A percentile compares a stretch with the other conserved stretches of the same genome.
Evolutionary conservation across 2,888 invertebrate genomes (phyloP).

Genomic region (Scelioninae gen. 2): DNA sequence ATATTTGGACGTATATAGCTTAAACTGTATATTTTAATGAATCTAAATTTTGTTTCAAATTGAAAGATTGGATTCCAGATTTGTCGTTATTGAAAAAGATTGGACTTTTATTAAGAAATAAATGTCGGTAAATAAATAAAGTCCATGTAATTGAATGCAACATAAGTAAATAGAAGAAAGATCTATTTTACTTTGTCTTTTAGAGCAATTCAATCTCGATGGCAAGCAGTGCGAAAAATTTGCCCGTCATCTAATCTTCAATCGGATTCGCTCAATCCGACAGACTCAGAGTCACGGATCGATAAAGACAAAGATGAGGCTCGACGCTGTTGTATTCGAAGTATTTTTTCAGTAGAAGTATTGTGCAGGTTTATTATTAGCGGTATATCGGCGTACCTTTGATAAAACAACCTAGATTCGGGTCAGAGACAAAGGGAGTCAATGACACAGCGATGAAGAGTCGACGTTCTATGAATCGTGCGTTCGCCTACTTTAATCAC

Average conservation of each 20-base stretch:
- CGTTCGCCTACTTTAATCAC: constrained; percentile 48
- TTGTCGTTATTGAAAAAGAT: too few relatives aligned
- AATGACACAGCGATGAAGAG: constrained; percentile 58
- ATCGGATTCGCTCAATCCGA: constrained; percentile 36
- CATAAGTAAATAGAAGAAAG: too few relatives aligned
- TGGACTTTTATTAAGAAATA: too few relatives aligned
- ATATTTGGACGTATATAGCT: too few relatives aligned
- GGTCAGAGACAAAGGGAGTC: constrained; percentile 58
- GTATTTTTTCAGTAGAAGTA: constrained; percentile 44
- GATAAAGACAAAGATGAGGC: constrained; percentile 47
- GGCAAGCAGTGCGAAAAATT: constrained; percentile 2
- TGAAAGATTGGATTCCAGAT: too few relatives aligned
- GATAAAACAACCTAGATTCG: constrained; percentile 58
- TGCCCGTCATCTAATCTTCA: constrained; percentile 32
- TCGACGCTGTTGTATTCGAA: constrained; percentile 25
- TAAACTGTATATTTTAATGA: too few relatives aligned
- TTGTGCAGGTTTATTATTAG: constrained; percentile 58
- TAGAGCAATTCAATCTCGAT: constrained; percentile 27
- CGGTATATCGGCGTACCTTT: constrained; percentile 49
- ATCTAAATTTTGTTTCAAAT: too few relatives aligned
- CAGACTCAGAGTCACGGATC: constrained; percentile 45
- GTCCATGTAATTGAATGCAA: too few relatives aligned
- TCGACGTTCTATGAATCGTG: constrained; percentile 51
- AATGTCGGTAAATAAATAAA: too few relatives aligned
- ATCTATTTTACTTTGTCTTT: too few relatives aligned